Conservation (phyloP, 2,797 vertebrate species). For the Sandelia bainsii region DNA sequence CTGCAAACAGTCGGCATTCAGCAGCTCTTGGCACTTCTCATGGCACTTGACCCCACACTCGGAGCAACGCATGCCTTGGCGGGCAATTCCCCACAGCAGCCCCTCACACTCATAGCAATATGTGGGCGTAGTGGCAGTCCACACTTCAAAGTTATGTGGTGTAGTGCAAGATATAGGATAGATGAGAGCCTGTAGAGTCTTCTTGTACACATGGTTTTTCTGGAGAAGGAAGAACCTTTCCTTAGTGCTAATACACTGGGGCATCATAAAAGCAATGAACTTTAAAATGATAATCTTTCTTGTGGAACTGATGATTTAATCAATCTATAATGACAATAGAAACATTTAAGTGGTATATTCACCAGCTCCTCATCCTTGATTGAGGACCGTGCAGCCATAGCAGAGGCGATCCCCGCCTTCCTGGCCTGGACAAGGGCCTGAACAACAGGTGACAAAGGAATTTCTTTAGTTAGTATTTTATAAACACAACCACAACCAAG, state of each 20-base stretch:
- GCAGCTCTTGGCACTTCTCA: slow-evolving; percentile 98
- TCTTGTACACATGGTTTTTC: slow-evolving; percentile 99
- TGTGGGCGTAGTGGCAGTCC: slow-evolving; percentile 96
- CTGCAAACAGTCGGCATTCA: slow-evolving; percentile 98
- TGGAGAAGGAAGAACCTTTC: slow-evolving; percentile 62
- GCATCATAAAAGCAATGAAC: not conserved
- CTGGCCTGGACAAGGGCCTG: slow-evolving; percentile 97
- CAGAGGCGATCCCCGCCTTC: slow-evolving; percentile 96
- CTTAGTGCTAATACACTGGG: not conserved
- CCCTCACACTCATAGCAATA: slow-evolving; percentile 99
- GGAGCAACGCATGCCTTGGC: slow-evolving; percentile 96
- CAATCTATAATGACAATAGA: not conserved
- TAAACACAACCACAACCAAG: slow-evolving; percentile 50
- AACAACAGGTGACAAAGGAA: slow-evolving; percentile 44
- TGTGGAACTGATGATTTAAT: not conserved
- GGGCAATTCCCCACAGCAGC: slow-evolving; percentile 96
- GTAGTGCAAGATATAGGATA: slow-evolving; percentile 99
- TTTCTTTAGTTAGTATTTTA: slow-evolving; percentile 28
- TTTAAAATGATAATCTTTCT: not conserved
- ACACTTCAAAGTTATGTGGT: slow-evolving; percentile 97
- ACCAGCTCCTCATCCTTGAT: slow-evolving; percentile 99
- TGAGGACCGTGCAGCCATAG: slow-evolving; percentile 96
- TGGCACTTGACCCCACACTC: slow-evolving; percentile 99
- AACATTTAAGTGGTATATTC: slow-evolving; percentile 68
- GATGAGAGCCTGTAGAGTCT: slow-evolving; percentile 98